A percentile compares a stretch with the other conserved stretches of the same genome.
These are phyloP conservation scores for Thymallus thymallus DNA, from an alignment of 2,113 vertebrate genomes.

Conservation along the genomic window DNA sequence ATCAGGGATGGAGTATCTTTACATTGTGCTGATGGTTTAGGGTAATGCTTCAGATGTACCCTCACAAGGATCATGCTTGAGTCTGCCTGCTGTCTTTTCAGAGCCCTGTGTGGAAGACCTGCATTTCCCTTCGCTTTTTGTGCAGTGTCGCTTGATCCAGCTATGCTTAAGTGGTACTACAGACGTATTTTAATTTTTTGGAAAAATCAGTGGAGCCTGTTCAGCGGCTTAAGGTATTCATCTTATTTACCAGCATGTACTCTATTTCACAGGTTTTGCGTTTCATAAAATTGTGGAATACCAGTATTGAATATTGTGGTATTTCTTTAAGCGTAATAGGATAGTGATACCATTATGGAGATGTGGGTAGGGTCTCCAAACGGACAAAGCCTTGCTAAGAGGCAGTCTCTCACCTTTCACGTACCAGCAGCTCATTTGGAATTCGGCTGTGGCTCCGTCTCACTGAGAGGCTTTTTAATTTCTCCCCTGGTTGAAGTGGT, in stretches of 20 bases:
- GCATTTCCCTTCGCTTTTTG: not conserved
- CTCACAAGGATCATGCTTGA: too few species aligned
- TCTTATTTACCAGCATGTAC: not conserved
- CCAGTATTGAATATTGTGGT: not conserved
- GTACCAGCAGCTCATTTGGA: conserved; percentile 61
- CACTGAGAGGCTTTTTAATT: conserved; percentile 71
- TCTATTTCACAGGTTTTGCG: not conserved
- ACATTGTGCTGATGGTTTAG: too few species aligned
- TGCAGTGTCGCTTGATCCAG: conserved; percentile 21
- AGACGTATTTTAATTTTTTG: too few species aligned
- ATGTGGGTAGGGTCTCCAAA: conserved; percentile 41
- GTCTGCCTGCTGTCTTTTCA: conserved; percentile 9
- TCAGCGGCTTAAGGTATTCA: not conserved
- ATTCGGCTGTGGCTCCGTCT: conserved; percentile 66
- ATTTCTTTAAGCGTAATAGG: conserved; percentile 19
- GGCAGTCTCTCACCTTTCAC: conserved; percentile 40
- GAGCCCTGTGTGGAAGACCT: conserved; percentile 1
- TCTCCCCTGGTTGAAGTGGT: conserved; percentile 75
- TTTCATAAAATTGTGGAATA: not conserved
- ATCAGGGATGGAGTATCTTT: too few species aligned
- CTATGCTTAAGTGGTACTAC: conserved; percentile 15
- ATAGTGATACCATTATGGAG: conserved; percentile 10
- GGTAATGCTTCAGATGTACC: too few species aligned
- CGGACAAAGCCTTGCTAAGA: conserved; percentile 31
- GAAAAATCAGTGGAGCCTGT: not conserved